Conservation (phyloP, 2,888 invertebrate species). For the Baccha elongata region DNA sequence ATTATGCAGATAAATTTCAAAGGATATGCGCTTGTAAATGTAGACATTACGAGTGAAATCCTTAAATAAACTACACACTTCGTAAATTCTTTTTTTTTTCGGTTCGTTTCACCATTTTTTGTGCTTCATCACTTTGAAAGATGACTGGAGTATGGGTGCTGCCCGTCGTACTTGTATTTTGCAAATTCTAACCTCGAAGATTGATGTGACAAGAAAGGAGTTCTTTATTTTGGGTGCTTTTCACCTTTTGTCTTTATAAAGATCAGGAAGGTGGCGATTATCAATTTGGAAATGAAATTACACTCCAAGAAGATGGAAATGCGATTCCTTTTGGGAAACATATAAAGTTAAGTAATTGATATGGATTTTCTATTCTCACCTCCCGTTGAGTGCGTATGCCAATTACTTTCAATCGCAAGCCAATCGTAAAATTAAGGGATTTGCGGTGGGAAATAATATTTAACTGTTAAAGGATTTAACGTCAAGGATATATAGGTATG, state of each 20-base stretch:
- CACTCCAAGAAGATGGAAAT: constrained; percentile 2
- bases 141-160: constrained; percentile 17
- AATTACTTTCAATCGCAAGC: constrained; percentile 52
- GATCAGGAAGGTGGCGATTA: constrained; percentile 48
- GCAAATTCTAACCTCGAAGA: constrained; percentile 46
- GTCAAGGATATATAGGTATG: not conserved
- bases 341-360: constrained; percentile 35
- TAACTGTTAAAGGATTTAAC: constrained; percentile 21
- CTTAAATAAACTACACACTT: constrained; percentile 73
- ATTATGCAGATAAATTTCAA: constrained; percentile 73
- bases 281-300: constrained; percentile 65
- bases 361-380: constrained; percentile 11
- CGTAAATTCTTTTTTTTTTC: constrained; percentile 50
- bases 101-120: not conserved
- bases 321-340: not conserved
- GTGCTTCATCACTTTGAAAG: constrained; percentile 26
- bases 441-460: constrained; percentile 48
- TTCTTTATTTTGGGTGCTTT: constrained; percentile 7
- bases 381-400: constrained; percentile 18
- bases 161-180: constrained; percentile 28
- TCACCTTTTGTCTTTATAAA: constrained; percentile 55
- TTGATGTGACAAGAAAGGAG: constrained; percentile 55
- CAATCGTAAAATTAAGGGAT: constrained; percentile 63
- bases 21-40: constrained; percentile 74
- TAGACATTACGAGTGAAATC: constrained; percentile 73